These are phyloP conservation scores for Sarcoramphus papa DNA, from an alignment of 2,797 vertebrate species.

Conservation along the genomic window DNA sequence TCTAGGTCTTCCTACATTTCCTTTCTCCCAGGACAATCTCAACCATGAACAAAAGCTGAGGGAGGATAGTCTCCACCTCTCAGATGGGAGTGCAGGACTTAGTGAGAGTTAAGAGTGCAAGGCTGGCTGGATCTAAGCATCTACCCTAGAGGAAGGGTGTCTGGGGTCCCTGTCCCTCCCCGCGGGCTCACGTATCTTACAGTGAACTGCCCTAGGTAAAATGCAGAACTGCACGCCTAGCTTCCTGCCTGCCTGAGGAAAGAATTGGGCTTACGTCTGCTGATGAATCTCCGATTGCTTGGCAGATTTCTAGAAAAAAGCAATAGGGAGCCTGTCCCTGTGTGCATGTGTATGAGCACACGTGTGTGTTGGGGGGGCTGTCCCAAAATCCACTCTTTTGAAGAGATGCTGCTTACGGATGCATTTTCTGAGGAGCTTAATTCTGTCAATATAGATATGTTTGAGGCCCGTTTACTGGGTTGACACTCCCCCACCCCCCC, in stretches of 20 bases:
- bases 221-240: background rate
- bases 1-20: background rate
- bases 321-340: background rate
- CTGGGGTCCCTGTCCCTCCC: background rate
- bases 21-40: background rate
- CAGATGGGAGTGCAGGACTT: background rate
- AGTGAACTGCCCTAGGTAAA: background rate
- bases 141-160: background rate
- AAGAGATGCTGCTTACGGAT: background rate
- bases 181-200: background rate
- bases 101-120: background rate
- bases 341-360: background rate
- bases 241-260: background rate
- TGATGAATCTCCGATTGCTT: background rate
- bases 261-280: background rate
- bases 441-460: background rate
- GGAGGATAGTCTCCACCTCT: background rate
- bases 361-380: rapidly evolving
- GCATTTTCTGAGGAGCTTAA: background rate
- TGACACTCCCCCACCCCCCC: background rate
- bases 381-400: background rate
- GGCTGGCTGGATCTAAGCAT: background rate
- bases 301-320: background rate
- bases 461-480: background rate
- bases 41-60: background rate